phyloP scores from a whole-genome alignment of 1,140 invertebrate species.

The Andrena cerasifolii region DNA sequence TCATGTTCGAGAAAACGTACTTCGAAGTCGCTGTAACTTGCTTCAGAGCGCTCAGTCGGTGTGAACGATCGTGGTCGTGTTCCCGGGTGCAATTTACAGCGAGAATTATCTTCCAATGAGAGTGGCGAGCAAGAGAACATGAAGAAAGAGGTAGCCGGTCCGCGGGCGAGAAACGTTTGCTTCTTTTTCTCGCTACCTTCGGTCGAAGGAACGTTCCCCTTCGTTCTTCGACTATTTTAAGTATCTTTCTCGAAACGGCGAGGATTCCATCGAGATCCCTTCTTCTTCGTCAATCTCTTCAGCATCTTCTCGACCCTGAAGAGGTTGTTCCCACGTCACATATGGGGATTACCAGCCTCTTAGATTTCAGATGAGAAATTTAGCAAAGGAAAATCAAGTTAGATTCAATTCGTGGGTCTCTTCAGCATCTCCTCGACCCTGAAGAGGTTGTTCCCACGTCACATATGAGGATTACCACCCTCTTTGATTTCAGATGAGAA shows the following conservation, averaged over 20 bases:
- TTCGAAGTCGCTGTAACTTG: constrained; percentile 39
- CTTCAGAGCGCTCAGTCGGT: constrained; percentile 1
- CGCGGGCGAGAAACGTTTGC: neutral
- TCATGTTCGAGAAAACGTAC: constrained; percentile 16
- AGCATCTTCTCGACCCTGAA: neutral
- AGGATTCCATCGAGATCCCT: neutral
- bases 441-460: too few species aligned
- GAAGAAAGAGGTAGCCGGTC: neutral
- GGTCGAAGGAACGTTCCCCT: neutral
- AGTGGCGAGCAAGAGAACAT: neutral
- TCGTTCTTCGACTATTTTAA: constrained; percentile 4
- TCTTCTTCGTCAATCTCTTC: neutral
- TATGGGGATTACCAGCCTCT: too few species aligned
- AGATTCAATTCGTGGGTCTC: too few species aligned
- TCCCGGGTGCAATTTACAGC: constrained; percentile 3
- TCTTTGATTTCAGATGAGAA: too few species aligned
- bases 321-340: too few species aligned
- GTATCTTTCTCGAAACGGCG: constrained; percentile 1
- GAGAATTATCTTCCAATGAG: constrained; percentile 35
- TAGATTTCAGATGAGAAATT: too few species aligned
- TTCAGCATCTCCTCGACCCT: too few species aligned
- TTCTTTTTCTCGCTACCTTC: neutral
- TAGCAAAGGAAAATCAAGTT: too few species aligned
- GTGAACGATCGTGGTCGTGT: neutral
- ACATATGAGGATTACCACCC: too few species aligned